Evolutionary conservation across 1,140 invertebrate species (phyloP), one percentile per base, ranked within the genome.

Genomic region (Heliconius nattereri): DNA sequence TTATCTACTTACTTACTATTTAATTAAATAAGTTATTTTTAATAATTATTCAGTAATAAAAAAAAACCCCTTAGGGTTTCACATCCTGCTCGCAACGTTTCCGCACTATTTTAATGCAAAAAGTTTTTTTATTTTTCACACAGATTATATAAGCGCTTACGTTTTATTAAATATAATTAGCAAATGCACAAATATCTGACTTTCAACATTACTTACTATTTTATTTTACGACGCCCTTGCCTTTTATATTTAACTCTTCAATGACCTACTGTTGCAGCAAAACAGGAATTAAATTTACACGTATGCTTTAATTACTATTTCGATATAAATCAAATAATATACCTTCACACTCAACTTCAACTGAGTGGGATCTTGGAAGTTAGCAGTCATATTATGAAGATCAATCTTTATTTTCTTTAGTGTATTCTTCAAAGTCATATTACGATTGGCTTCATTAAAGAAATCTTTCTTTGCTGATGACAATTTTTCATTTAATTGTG

Each of bases 271-370:
- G 32, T 7, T 35, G 32, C 32, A 35, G 32, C 32, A 35, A 7
- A 54, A 54, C 20, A 54, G 20, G 19, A 54, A 54, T n/a, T 20
- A 8, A 20, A 19, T 20, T 54, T 54, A 54, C 20, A 20, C 2
- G 52, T 54, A 8, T 54, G 52, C 5, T 54, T 0, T 54, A 54
- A n/a, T n/a, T 54, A 7, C 20, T 54, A 54, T 20, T 20, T 54
- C 7, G 2, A 2, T 29, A 26, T 71, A 71, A 71, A 71, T 11
- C 45, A 77, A 86, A 45, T 16, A 45, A 45, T 84, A 90, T 87
- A 96, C 96, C 88, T 96, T 97, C 2, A 98, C 96, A n/a, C 95
- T 96, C n/a, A 95, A 95, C 93, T 98, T 98, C 2, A 99, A 91
- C 74, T 96, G 96, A 26, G 96, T 96, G 0, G 97, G 96, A 80